phyloP scores from a whole-genome alignment of 2,113 vertebrate species.

The Coracopsis vasa region DNA sequence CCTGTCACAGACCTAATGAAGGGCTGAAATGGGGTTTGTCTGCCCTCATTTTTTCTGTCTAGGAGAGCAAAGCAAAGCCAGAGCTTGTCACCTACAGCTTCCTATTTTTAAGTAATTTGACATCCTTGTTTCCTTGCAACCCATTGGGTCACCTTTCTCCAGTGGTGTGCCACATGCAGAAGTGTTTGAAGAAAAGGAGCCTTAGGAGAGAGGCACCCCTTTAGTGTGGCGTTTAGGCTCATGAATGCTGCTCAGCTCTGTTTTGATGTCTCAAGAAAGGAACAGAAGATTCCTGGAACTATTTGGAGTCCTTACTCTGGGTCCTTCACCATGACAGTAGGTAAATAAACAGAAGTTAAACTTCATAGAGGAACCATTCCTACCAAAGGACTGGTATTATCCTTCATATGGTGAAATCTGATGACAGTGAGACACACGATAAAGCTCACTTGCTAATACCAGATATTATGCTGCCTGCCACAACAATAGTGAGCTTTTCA shows the following conservation, averaged over 20 bases:
- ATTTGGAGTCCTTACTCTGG: neutral
- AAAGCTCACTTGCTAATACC: neutral
- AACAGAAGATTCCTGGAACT: neutral
- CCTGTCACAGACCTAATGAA: neutral
- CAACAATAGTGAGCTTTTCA: neutral
- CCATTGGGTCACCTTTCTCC: neutral
- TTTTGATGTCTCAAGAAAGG: neutral
- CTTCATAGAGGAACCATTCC: neutral
- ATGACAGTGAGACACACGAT: neutral
- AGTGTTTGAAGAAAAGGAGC: neutral
- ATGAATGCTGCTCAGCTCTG: neutral
- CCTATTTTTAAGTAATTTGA: neutral
- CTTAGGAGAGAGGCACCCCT: neutral
- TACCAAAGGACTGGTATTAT: neutral
- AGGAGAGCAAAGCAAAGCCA: neutral
- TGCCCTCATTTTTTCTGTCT: neutral
- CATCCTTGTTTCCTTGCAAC: neutral
- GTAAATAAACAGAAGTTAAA: neutral
- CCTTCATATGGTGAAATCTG: neutral
- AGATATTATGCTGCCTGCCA: neutral
- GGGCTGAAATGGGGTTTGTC: neutral
- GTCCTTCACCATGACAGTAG: neutral
- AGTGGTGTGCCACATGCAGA: rapidly evolving
- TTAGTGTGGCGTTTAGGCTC: neutral
- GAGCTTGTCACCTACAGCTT: rapidly evolving